Evolutionary conservation across 1,140 invertebrate genomes (phyloP), one percentile per base, ranked within the genome.

Genomic region (Penaeus vannamei): DNA sequence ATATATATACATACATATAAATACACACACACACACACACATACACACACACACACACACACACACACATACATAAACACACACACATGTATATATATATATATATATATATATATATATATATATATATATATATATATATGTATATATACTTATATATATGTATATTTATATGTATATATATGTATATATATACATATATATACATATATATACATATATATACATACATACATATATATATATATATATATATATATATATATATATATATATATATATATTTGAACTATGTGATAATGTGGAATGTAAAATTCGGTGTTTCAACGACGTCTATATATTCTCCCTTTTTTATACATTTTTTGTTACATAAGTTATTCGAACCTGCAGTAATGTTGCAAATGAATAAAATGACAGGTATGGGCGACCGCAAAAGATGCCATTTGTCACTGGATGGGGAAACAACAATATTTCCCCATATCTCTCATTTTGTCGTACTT

Each of bases 141-240:
- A 61, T 61, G 26, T 32, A 61, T 83, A 5, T 46, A 46, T 59
- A 4, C 3, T 1, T 23, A 8, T 83, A 10, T 83, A 2, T n/a
- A 60, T 23, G 29, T 83, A 79, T 79, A 79, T 79, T 36, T 79
- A 79, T 46, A 79, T 79, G 46, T 19, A 36, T 46, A 79, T 79
- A 79, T 79, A 79, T 79, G 23, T 83, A 23, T 82, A 42, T 82
- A 42, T 82, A 42, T 82, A 42, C 53, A 42, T 82, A 42, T 82
- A 42, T 82, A 42, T 82, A 42, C 53, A 42, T 82, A 42, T 82
- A 42, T 82, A 42, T 82, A 42, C 53, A 42, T 82, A 12, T 82
- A 42, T 82, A 23, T 82, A 42, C 20, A 8, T 81, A 53, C 22
- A 42, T 81, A 81, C 53, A 81, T 81, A 69, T 69, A 69, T 69